Conservation (phyloP, 2,888 invertebrate genomes). For the Argynnis bischoffii region DNA sequence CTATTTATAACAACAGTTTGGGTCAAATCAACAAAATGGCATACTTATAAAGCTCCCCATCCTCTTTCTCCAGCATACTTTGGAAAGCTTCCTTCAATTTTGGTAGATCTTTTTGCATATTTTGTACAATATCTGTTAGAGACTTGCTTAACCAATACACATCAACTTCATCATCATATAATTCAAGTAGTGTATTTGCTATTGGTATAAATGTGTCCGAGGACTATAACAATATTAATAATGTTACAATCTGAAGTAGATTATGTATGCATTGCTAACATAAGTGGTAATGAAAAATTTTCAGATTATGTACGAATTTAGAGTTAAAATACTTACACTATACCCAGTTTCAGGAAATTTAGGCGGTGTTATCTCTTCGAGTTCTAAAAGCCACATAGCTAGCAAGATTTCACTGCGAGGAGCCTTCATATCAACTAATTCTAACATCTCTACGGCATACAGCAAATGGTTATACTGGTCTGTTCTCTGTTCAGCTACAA, state of each 20-base stretch:
- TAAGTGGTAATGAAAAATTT: neutral
- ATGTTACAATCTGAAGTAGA: neutral
- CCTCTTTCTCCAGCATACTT: conserved; percentile 89
- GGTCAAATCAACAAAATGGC: conserved; percentile 18
- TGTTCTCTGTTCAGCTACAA: conserved; percentile 87
- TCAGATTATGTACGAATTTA: neutral
- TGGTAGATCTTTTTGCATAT: conserved; percentile 84
- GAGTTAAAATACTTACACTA: conserved; percentile 51
- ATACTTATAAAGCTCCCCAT: conserved; percentile 86
- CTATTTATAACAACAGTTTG: neutral
- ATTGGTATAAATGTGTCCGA: conserved; percentile 84
- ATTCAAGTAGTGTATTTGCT: conserved; percentile 86
- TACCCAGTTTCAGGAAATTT: conserved; percentile 64
- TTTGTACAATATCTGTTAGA: conserved; percentile 86
- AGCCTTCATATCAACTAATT: conserved; percentile 84
- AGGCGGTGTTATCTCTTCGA: conserved; percentile 78
- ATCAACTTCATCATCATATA: conserved; percentile 89
- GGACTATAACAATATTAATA: conserved; percentile 57
- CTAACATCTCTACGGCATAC: conserved; percentile 86
- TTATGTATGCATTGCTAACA: neutral
- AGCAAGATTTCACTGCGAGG: conserved; percentile 86
- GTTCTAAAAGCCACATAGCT: conserved; percentile 91
- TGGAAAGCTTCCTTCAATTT: conserved; percentile 86
- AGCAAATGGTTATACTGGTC: conserved; percentile 89
- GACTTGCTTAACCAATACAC: conserved; percentile 92